A percentile compares a stretch with the other conserved stretches of the same genome.
Evolutionary conservation across 2,113 vertebrate genomes (phyloP).

Genomic region (Monopterus albus): DNA sequence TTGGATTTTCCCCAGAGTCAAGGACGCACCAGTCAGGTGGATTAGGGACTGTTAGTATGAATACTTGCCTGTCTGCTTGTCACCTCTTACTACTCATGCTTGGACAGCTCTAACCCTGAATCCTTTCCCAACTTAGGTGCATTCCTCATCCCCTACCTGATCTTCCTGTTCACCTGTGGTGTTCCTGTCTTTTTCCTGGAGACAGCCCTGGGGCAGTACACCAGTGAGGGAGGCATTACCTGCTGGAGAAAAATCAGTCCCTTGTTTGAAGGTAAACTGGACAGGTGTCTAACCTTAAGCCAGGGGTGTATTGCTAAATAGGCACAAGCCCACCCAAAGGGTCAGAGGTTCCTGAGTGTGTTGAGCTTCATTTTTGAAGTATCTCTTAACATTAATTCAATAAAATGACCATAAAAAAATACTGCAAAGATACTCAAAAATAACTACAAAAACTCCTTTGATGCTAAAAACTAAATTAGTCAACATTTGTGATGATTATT

Average conservation of each 20-base stretch:
- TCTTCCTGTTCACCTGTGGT: constrained; percentile 94
- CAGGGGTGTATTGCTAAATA: not conserved
- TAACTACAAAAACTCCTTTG: too few species aligned
- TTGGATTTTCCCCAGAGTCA: too few species aligned
- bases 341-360: too few species aligned
- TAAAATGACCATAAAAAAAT: too few species aligned
- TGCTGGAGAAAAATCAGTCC: constrained; percentile 94
- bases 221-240: constrained; percentile 90
- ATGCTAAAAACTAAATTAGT: too few species aligned
- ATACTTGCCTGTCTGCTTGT: too few species aligned
- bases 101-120: not conserved
- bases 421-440: not conserved
- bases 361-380: too few species aligned
- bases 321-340: too few species aligned
- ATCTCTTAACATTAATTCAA: too few species aligned
- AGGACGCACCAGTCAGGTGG: too few species aligned
- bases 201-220: constrained; percentile 91
- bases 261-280: constrained; percentile 88
- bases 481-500: not conserved
- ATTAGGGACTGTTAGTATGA: too few species aligned
- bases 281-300: not conserved
- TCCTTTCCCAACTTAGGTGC: constrained; percentile 82
- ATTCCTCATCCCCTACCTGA: constrained; percentile 96
- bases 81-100: too few species aligned
- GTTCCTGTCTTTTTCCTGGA: constrained; percentile 93